phyloP scores from a whole-genome alignment of 53 echinoderm and acorn worm genomes.

The Pentamera pediparva region DNA sequence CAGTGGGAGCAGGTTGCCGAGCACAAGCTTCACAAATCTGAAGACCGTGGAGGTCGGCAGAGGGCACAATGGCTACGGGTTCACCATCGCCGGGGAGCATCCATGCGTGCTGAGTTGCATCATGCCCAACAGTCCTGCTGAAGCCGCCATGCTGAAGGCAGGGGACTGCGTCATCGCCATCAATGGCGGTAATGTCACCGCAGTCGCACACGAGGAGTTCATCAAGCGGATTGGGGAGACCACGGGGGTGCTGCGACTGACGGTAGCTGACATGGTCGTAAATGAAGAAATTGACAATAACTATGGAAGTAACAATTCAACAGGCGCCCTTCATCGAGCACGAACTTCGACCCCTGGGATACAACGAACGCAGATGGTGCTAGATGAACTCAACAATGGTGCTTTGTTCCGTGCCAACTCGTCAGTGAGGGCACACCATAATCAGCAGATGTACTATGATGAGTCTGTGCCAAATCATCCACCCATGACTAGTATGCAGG shows the following conservation, averaged over 20 bases:
- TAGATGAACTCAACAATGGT: conserved; percentile 58
- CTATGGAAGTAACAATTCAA: not conserved
- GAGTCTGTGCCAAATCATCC: conserved; percentile 8
- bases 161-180: conserved; percentile 92
- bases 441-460: conserved; percentile 35
- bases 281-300: conserved; percentile 64
- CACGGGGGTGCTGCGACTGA: conserved; percentile 73
- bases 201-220: conserved; percentile 83
- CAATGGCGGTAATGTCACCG: conserved; percentile 90
- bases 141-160: conserved; percentile 68
- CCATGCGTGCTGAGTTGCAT: conserved; percentile 89
- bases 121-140: conserved; percentile 83
- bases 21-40: conserved; percentile 59
- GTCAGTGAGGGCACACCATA: not conserved
- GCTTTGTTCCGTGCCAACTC: conserved; percentile 44
- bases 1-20: conserved; percentile 37
- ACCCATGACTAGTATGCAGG: conserved; percentile 8
- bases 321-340: conserved; percentile 49
- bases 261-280: conserved; percentile 68
- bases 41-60: conserved; percentile 96
- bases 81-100: conserved; percentile 86
- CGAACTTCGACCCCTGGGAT: conserved; percentile 65
- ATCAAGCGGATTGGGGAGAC: conserved; percentile 91
- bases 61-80: conserved; percentile 86
- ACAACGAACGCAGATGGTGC: conserved; percentile 53